A percentile compares a stretch with the other conserved stretches of the same genome.
These are phyloP conservation scores for Cistogaster globosa DNA, from an alignment of 2,888 invertebrate species.

Conservation along the genomic window DNA sequence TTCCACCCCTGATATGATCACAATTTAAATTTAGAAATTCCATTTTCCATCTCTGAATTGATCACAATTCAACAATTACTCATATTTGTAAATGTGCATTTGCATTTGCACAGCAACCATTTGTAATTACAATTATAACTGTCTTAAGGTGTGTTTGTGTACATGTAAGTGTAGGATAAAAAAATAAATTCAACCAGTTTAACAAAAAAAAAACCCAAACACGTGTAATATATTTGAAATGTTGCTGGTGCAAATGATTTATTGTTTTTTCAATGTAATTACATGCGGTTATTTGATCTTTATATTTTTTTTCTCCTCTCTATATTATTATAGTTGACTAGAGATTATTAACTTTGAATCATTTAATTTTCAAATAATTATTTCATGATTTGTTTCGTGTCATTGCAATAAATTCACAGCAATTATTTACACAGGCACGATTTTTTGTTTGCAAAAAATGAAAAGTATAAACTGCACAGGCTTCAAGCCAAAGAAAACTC, in stretches of 20 bases:
- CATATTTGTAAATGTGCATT: slow-evolving; percentile 5
- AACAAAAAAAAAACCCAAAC: slow-evolving; percentile 16
- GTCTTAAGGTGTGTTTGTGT: slow-evolving; percentile 1
- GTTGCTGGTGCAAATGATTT: slow-evolving; percentile 30
- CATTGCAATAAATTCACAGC: not conserved
- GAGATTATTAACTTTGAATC: slow-evolving; percentile 52
- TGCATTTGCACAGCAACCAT: slow-evolving; percentile 6
- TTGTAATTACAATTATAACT: slow-evolving; percentile 27
- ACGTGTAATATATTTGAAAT: slow-evolving; percentile 51
- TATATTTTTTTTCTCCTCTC: not conserved
- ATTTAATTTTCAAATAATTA: slow-evolving; percentile 49
- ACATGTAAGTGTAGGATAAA: slow-evolving; percentile 28
- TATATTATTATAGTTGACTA: slow-evolving; percentile 57
- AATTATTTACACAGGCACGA: not conserved
- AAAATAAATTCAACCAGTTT: slow-evolving; percentile 4
- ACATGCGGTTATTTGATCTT: slow-evolving; percentile 53
- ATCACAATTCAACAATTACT: slow-evolving; percentile 55
- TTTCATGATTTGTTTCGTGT: slow-evolving; percentile 27
- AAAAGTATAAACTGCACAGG: too few relatives aligned
- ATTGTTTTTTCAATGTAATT: slow-evolving; percentile 42
- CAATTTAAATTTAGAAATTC: too few relatives aligned
- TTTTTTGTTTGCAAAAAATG: too few relatives aligned
- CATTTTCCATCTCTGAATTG: not conserved
- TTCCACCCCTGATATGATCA: too few relatives aligned
- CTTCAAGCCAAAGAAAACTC: too few relatives aligned